These are phyloP conservation scores for Ooceraea biroi DNA, from an alignment of 1,140 invertebrate species.

Conservation along the genomic window DNA sequence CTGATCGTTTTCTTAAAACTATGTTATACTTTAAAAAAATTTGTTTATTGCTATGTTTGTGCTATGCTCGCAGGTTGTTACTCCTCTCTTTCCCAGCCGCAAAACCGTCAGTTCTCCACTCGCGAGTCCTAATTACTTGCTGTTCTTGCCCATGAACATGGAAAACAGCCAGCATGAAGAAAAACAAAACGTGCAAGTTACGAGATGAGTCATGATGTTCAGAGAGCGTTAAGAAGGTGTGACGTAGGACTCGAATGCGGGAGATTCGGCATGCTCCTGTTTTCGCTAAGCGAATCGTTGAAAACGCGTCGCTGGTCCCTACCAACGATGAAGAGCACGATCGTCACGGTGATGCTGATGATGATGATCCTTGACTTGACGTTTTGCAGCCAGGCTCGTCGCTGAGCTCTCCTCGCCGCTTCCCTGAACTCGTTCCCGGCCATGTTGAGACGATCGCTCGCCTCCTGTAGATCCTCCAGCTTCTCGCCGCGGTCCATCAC, in stretches of 20 bases:
- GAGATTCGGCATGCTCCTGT: background rate
- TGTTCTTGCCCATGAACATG: background rate
- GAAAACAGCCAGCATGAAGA: background rate
- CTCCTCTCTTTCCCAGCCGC: too few species aligned
- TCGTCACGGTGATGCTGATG: constrained; percentile 75
- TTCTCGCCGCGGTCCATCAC: constrained; percentile 87
- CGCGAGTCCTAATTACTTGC: background rate
- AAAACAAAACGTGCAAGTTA: background rate
- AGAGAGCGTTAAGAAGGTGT: background rate
- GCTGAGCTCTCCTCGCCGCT: constrained; percentile 85
- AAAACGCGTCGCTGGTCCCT: constrained; percentile 23
- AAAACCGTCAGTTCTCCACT: too few species aligned
- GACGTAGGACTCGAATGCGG: background rate
- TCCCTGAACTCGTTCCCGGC: constrained; percentile 86
- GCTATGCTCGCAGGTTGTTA: too few species aligned
- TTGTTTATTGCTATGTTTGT: too few species aligned
- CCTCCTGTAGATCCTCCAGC: constrained; percentile 87
- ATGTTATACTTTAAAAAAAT: too few species aligned
- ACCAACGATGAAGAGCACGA: constrained; percentile 83
- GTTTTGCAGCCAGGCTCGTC: constrained; percentile 87
- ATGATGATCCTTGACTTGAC: constrained; percentile 83
- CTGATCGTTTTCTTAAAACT: too few species aligned
- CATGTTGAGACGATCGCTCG: constrained; percentile 85
- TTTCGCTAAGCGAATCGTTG: background rate
- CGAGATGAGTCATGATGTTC: background rate